A percentile compares a stretch with the other conserved stretches of the same genome.
phyloP scores from a whole-genome alignment of 2,888 invertebrate genomes.

The Dione juno region DNA sequence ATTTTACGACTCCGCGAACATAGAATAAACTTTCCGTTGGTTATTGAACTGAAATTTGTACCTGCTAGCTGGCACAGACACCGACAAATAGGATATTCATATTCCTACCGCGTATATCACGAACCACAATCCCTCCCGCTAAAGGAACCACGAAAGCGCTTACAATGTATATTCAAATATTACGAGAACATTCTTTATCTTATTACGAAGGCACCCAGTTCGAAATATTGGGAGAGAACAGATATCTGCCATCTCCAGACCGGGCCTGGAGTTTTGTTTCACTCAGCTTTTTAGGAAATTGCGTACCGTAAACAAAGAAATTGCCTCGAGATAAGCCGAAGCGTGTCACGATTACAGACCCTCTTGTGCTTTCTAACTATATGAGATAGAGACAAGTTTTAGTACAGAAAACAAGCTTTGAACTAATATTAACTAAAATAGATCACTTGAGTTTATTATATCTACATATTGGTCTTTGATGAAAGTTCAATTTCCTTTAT shows the following conservation, averaged over 20 bases:
- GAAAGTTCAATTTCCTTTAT: neutral
- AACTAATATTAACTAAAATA: neutral
- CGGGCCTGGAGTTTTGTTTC: constrained; percentile 67
- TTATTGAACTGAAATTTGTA: constrained; percentile 7
- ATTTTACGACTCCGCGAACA: neutral
- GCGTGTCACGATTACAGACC: constrained; percentile 63
- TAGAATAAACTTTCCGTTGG: neutral
- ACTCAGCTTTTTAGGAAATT: constrained; percentile 71
- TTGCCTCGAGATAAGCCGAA: constrained; percentile 71
- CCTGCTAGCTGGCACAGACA: constrained; percentile 7
- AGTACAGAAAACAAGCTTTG: constrained; percentile 1
- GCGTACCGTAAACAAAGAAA: constrained; percentile 79
- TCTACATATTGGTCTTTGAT: neutral
- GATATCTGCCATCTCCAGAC: constrained; percentile 72
- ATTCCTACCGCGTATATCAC: constrained; percentile 25
- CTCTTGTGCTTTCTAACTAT: constrained; percentile 24
- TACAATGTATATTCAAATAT: constrained; percentile 30
- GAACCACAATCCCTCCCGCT: constrained; percentile 23
- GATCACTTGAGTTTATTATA: neutral
- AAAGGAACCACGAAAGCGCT: constrained; percentile 20
- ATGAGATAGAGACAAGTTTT: constrained; percentile 6
- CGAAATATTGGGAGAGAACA: constrained; percentile 28
- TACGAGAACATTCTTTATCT: constrained; percentile 32
- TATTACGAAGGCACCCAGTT: constrained; percentile 19
- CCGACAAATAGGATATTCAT: constrained; percentile 31